Percentiles rank a stretch among this genome's conserved stretches.
Evolutionary conservation across 2,797 vertebrate species (phyloP).

Genomic region (Australoheros facetus): DNA sequence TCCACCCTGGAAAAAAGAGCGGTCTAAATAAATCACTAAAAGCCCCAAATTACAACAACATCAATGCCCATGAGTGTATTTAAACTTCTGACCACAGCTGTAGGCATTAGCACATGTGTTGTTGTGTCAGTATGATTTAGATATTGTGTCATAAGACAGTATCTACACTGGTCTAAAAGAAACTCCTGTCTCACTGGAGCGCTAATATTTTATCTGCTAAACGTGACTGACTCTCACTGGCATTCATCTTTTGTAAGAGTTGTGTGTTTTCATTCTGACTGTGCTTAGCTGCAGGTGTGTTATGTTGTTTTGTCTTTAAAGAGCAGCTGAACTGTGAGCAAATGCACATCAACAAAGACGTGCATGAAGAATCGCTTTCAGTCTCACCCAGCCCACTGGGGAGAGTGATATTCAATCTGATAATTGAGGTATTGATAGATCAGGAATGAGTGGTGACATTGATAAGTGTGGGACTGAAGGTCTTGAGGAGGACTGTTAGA

Average conservation of each 20-base stretch:
- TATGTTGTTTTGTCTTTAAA: conserved; percentile 12
- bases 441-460: conserved; percentile 56
- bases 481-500: conserved; percentile 57
- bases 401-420: conserved; percentile 61
- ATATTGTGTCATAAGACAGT: background rate
- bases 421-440: conserved; percentile 72
- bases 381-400: conserved; percentile 30
- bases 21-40: background rate
- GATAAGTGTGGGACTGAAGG: conserved; percentile 71
- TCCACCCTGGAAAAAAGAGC: background rate
- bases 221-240: background rate
- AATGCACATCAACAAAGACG: conserved; percentile 22
- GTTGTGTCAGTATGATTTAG: background rate
- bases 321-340: conserved; percentile 15
- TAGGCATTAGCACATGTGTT: background rate
- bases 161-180: background rate
- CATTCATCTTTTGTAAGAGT: background rate
- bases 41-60: background rate
- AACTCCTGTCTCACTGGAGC: background rate
- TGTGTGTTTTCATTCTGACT: background rate
- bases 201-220: background rate
- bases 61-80: background rate
- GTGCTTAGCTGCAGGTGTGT: background rate
- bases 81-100: background rate
- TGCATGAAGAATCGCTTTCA: conserved; percentile 32